Conservation (phyloP, 2,888 invertebrate species). For the Tenthredo amoena region DNA sequence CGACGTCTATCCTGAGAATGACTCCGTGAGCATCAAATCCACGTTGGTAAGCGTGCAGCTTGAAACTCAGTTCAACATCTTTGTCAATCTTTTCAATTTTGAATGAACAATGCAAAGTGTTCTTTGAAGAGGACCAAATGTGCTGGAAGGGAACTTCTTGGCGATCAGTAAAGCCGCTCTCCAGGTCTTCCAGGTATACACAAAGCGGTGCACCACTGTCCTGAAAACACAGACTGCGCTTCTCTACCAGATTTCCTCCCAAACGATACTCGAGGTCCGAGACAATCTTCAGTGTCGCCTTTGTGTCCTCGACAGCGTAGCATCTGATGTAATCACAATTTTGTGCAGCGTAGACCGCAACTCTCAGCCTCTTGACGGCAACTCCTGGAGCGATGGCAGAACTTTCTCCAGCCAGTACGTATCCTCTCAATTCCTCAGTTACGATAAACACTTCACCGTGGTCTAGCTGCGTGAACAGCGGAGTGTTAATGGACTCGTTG, state of each 20-base stretch:
- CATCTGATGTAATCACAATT: slow-evolving; percentile 83
- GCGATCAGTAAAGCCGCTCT: slow-evolving; percentile 91
- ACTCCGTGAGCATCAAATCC: slow-evolving; percentile 67
- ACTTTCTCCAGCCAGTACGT: slow-evolving; percentile 92
- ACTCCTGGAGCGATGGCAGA: slow-evolving; percentile 81
- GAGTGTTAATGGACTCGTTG: slow-evolving; percentile 92
- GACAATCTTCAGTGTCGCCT: slow-evolving; percentile 87
- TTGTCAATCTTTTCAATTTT: slow-evolving; percentile 81
- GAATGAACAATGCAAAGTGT: slow-evolving; percentile 90
- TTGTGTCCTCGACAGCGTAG: slow-evolving; percentile 94
- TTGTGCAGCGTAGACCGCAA: slow-evolving; percentile 85
- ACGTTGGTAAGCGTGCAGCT: slow-evolving; percentile 65
- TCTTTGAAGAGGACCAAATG: slow-evolving; percentile 90
- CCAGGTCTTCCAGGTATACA: slow-evolving; percentile 90
- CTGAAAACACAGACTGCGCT: slow-evolving; percentile 91
- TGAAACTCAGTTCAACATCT: slow-evolving; percentile 67
- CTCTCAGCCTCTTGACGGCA: slow-evolving; percentile 90
- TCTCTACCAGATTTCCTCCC: slow-evolving; percentile 92
- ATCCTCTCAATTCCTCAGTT: slow-evolving; percentile 92
- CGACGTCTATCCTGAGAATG: slow-evolving; percentile 67
- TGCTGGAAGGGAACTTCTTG: slow-evolving; percentile 92
- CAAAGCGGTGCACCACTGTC: slow-evolving; percentile 93
- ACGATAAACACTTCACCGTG: slow-evolving; percentile 86
- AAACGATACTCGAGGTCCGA: slow-evolving; percentile 82
- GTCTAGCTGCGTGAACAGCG: slow-evolving; percentile 84